Evolutionary conservation across 2,113 vertebrate species (phyloP).

Genomic region (Pandion haliaetus): DNA sequence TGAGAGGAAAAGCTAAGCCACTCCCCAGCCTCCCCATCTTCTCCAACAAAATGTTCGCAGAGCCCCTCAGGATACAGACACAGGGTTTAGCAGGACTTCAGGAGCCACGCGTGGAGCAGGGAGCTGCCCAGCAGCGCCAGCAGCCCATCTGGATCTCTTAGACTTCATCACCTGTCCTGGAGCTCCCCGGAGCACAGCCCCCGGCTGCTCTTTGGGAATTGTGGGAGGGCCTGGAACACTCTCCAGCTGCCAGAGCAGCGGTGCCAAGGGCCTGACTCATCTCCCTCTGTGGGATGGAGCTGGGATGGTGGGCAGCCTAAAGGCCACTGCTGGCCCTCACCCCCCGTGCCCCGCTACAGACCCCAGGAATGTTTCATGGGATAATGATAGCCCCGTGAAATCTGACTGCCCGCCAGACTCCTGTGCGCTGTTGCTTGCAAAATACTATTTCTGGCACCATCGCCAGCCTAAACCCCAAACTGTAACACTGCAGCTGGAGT

Average conservation of each 20-base stretch:
- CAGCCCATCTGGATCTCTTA: neutral
- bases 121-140: neutral
- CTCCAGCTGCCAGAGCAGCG: accelerated
- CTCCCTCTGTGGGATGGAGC: neutral
- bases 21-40: neutral
- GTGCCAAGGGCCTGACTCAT: neutral
- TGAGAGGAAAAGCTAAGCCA: neutral
- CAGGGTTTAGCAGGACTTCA: neutral
- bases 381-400: neutral
- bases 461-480: neutral
- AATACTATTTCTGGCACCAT: conserved; percentile 19
- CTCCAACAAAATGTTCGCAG: neutral
- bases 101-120: neutral
- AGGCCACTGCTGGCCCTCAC: neutral
- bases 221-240: neutral
- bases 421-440: neutral
- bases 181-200: neutral
- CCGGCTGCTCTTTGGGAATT: neutral
- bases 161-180: neutral
- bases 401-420: accelerated
- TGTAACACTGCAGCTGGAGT: accelerated
- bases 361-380: neutral
- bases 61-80: neutral
- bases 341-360: accelerated
- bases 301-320: neutral